These are phyloP conservation scores for Rhyacophila evoluta DNA, from an alignment of 2,888 invertebrate genomes.

Conservation along the genomic window DNA sequence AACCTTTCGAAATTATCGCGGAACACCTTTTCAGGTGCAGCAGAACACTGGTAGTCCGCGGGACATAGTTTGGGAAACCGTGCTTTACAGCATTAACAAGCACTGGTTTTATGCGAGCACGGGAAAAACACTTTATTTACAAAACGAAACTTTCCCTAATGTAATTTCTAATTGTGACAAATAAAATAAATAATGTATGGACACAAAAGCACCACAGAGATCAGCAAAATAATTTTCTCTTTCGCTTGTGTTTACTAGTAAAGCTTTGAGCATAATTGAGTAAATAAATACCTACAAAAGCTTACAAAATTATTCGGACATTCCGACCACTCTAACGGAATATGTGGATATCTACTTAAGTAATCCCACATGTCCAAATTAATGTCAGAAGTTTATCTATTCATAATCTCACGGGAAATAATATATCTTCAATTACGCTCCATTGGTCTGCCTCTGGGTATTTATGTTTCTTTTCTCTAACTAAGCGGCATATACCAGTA, in stretches of 20 bases:
- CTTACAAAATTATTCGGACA: not conserved
- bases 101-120: too few relatives aligned
- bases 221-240: not conserved
- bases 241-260: not conserved
- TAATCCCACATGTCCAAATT: conserved; percentile 10
- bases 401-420: not conserved
- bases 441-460: not conserved
- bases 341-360: not conserved
- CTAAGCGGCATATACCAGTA: too few relatives aligned
- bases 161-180: not conserved
- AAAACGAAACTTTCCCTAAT: too few relatives aligned
- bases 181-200: not conserved
- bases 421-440: not conserved
- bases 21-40: too few relatives aligned
- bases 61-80: too few relatives aligned
- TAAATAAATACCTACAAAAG: not conserved
- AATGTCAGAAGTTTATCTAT: conserved; percentile 22
- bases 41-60: too few relatives aligned
- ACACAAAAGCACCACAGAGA: not conserved
- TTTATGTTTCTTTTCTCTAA: not conserved
- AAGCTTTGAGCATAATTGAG: not conserved
- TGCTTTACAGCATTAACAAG: too few relatives aligned
- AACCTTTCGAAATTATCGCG: too few relatives aligned
- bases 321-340: not conserved
- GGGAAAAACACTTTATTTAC: too few relatives aligned